phyloP scores from a whole-genome alignment of 2,113 vertebrate genomes.

The Thomomys bottae region DNA sequence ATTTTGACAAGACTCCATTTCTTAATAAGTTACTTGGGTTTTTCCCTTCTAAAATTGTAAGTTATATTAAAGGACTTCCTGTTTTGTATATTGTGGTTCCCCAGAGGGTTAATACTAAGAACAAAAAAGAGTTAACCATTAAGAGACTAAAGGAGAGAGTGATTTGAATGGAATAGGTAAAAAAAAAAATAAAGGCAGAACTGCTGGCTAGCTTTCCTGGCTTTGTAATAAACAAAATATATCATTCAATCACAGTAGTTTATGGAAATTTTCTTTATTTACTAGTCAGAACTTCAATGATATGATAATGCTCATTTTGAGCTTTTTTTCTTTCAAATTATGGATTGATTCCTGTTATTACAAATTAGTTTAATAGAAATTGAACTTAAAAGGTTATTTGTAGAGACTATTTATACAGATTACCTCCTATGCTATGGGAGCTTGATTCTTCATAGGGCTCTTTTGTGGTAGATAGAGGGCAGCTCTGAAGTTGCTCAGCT shows the following conservation, averaged over 20 bases:
- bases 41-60: constrained; percentile 64
- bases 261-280: not conserved
- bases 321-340: not conserved
- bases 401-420: not conserved
- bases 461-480: not conserved
- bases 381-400: not conserved
- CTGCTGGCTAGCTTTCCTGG: not conserved
- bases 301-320: not conserved
- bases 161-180: not conserved
- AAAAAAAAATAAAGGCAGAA: not conserved
- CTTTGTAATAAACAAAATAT: constrained; percentile 9
- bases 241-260: not conserved
- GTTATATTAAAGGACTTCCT: constrained; percentile 59
- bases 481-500: not conserved
- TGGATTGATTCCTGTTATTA: not conserved
- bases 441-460: not conserved
- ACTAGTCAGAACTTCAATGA: not conserved
- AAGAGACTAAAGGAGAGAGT: too few species aligned
- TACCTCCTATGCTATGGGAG: not conserved
- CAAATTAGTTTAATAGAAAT: not conserved
- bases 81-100: constrained; percentile 37
- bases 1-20: constrained; percentile 51
- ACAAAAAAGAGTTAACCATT: too few species aligned
- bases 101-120: not conserved
- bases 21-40: constrained; percentile 49